Conservation (phyloP, 2,888 invertebrate genomes). For the Carabus problematicus region DNA sequence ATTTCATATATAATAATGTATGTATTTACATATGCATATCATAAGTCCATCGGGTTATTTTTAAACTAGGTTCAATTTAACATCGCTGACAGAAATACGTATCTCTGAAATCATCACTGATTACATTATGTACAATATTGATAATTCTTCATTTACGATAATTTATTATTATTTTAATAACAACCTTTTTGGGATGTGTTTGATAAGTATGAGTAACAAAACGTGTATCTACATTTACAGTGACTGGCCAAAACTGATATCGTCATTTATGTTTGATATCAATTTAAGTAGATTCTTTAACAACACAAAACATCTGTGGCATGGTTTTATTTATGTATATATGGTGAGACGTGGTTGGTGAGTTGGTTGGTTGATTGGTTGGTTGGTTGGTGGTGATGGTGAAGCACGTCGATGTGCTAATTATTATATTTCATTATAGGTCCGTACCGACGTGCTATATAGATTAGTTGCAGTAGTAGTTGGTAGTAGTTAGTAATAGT, state of each 20-base stretch:
- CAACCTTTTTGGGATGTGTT: constrained; percentile 38
- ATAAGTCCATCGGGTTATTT: constrained; percentile 24
- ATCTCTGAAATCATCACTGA: constrained; percentile 40
- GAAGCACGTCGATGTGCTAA: not conserved
- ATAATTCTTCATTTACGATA: constrained; percentile 42
- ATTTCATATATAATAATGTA: constrained; percentile 42
- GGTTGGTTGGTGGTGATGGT: not conserved
- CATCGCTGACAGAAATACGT: constrained; percentile 41
- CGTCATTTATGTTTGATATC: constrained; percentile 30
- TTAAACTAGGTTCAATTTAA: constrained; percentile 29
- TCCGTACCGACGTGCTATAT: constrained; percentile 13
- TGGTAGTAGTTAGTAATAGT: too few relatives aligned
- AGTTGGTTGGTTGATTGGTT: constrained; percentile 3
- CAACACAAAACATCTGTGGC: constrained; percentile 40
- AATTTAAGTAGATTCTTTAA: constrained; percentile 13
- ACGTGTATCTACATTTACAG: constrained; percentile 41
- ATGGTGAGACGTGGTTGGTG: constrained; percentile 12
- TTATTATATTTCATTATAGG: constrained; percentile 2
- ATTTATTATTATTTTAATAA: constrained; percentile 37
- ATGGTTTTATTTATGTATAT: constrained; percentile 5
- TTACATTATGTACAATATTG: constrained; percentile 42
- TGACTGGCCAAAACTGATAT: constrained; percentile 37
- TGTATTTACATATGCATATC: constrained; percentile 36
- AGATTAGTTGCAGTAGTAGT: constrained; percentile 1
- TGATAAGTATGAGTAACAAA: constrained; percentile 40